A percentile compares a stretch with the other conserved stretches of the same genome.
phyloP scores from a whole-genome alignment of 2,113 vertebrate genomes.

The Neogale vison region DNA sequence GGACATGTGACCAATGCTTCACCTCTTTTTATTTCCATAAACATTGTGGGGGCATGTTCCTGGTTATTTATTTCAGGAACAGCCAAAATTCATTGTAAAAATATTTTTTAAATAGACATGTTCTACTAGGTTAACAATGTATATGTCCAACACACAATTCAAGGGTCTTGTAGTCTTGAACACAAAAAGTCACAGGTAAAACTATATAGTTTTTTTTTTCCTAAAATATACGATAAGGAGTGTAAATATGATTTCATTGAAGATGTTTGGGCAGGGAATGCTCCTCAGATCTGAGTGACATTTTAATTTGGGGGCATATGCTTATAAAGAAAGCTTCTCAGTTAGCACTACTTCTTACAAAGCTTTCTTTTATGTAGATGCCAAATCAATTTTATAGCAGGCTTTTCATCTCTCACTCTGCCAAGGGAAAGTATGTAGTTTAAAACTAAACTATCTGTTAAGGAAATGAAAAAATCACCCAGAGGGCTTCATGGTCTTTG shows the following conservation, averaged over 20 bases:
- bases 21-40: neutral
- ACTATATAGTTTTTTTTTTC: neutral
- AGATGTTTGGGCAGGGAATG: neutral
- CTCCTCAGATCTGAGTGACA: slow-evolving; percentile 9
- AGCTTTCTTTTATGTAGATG: slow-evolving; percentile 61
- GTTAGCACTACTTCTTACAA: slow-evolving; percentile 49
- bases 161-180: neutral
- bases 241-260: neutral
- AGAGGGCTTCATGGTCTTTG: slow-evolving; percentile 73
- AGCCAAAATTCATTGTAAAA: neutral
- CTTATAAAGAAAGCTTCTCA: slow-evolving; percentile 43
- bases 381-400: slow-evolving; percentile 79
- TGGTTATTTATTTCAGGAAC: neutral
- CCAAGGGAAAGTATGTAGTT: slow-evolving; percentile 70
- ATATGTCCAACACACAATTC: neutral
- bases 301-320: slow-evolving; percentile 28
- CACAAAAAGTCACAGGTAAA: neutral
- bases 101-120: neutral
- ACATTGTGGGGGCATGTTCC: rapidly evolving
- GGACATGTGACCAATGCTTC: rapidly evolving
- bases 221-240: neutral
- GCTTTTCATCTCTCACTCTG: slow-evolving; percentile 76
- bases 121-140: neutral
- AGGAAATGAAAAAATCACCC: slow-evolving; percentile 75
- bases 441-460: slow-evolving; percentile 79